Evolutionary conservation across 53 echinoderm and acorn worm species (phyloP), one percentile per base, ranked within the genome.

Genomic region (Actinopyga echinites): DNA sequence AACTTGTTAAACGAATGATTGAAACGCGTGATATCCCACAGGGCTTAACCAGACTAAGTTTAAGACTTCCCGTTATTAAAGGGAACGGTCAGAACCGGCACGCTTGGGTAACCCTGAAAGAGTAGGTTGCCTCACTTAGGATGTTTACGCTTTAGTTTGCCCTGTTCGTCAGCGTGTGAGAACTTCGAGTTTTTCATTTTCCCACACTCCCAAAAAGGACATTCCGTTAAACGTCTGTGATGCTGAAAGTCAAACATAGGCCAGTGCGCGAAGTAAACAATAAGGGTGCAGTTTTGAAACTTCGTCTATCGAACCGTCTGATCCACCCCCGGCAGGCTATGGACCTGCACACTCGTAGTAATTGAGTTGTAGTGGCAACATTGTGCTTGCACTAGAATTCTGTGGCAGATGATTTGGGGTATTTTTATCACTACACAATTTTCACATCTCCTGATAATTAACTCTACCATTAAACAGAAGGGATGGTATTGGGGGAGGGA

Each of bases 191-290:
- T 79, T 58, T 56, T 32, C 89, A 69, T 57, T 84, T 84, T 89
- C 84, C 84, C 89, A 84, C 89, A 84, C 89, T 89, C 84, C 58
- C 67, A 77, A 83, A 84, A 65, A 78, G 83, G 65, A 74, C 83
- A 83, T 73, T 65, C 58, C 71, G 37, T 42, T 71, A 71, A 71
- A 24, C 42, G 40, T 66, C 44, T 71, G 71, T 8, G 44, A 71
- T 71, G 71, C 71, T 24, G 44, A 71, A 71, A 71, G 71, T 71
- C 71, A 71, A 71, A 43, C 71, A 71, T 44, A 71, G 71, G 71
- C 71, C 71, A 71, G 43, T 44, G 71, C 71, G 44, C 71, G 71
- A 71, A 44, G 71, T 71, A 71, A 71, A 71, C 71, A 71, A 38
- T 42, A 71, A 22, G 44, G 44, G 6, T 30, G 13, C 49, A 49